phyloP scores from a whole-genome alignment of 2,888 invertebrate genomes.

The Noctua janthina region DNA sequence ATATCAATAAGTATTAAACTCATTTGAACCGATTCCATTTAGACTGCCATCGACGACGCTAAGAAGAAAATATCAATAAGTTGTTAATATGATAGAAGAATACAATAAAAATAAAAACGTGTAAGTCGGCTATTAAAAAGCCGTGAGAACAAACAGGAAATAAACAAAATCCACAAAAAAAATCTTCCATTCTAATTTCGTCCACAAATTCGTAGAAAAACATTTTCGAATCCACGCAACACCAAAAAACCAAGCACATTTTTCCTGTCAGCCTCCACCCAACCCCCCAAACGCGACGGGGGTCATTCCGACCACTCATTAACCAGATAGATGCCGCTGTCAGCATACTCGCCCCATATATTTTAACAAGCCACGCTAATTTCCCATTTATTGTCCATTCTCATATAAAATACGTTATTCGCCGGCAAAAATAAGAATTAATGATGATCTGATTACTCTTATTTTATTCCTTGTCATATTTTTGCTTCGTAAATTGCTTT shows the following conservation, averaged over 20 bases:
- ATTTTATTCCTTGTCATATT: constrained; percentile 62
- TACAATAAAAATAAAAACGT: not conserved
- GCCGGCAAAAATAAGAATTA: constrained; percentile 63
- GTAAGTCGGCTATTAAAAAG: not conserved
- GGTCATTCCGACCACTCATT: constrained; percentile 74
- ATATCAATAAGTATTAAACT: no score
- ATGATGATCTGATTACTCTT: constrained; percentile 60
- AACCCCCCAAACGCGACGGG: constrained; percentile 63
- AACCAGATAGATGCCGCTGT: constrained; percentile 76
- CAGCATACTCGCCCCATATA: constrained; percentile 78
- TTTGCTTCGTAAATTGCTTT: constrained; percentile 61
- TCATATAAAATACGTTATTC: constrained; percentile 62
- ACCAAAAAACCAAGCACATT: constrained; percentile 45
- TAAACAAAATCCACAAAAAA: constrained; percentile 16
- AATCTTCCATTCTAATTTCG: constrained; percentile 9
- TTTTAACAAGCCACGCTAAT: constrained; percentile 76
- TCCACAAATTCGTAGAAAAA: constrained; percentile 30
- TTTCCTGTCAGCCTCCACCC: constrained; percentile 64
- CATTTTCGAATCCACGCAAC: constrained; percentile 26
- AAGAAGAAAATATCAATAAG: not conserved
- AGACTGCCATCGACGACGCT: no score
- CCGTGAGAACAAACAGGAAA: constrained; percentile 14
- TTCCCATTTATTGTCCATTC: constrained; percentile 69
- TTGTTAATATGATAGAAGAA: not conserved
- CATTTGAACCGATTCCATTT: no score